A percentile compares a stretch with the other conserved stretches of the same genome.
Conservation (phyloP, 2,113 vertebrate species). For the Ictidomys tridecemlineatus region DNA sequence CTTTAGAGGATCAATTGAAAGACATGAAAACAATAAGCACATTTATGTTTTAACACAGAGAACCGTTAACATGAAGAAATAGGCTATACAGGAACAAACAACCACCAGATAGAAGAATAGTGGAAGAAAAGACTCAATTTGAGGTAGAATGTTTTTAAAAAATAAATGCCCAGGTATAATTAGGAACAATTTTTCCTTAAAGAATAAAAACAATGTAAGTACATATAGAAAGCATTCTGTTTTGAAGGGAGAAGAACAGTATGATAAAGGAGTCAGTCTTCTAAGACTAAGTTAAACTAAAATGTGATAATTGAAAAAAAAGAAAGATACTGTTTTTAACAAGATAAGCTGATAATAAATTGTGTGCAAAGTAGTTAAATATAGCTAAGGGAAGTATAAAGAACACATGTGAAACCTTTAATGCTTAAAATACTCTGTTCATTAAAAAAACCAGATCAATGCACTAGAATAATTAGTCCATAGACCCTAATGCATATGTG, state of each 20-base stretch:
- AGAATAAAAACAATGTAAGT: neutral
- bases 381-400: neutral
- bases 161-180: neutral
- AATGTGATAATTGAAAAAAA: neutral
- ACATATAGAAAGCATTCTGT: neutral
- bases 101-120: neutral
- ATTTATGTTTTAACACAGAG: neutral
- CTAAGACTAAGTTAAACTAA: neutral
- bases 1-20: neutral
- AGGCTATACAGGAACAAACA: neutral
- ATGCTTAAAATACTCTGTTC: neutral
- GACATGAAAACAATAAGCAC: neutral
- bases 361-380: neutral
- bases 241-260: neutral
- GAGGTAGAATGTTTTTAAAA: neutral
- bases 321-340: neutral
- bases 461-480: neutral
- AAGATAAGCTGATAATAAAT: neutral
- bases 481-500: neutral
- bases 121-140: neutral
- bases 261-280: neutral
- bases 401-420: neutral
- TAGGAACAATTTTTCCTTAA: neutral
- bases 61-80: conserved; percentile 4
- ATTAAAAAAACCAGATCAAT: neutral